Base-by-base conservation (phyloP, 2,888 invertebrate species). In the Meteorus cinctellus region DNA sequence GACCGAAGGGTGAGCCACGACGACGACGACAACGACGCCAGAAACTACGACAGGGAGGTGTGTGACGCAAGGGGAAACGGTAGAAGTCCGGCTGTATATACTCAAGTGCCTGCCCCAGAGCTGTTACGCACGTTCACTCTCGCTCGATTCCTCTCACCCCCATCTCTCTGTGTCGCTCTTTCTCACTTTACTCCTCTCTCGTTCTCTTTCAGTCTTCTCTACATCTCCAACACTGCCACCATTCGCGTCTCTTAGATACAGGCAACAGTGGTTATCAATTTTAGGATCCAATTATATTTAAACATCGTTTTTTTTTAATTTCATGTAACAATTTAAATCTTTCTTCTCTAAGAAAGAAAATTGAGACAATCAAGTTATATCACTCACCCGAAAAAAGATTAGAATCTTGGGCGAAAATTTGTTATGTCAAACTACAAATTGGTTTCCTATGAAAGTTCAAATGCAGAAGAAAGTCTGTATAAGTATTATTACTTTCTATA, bases 61-160 rank as follows among this genome's bases (percentile, higher is more conserved):
- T n/a, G 45, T 24, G 41, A 27, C 16, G 62, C 4, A 41, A 63
- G 36, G 55, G 55, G 79, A 83, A 80, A 82, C 84, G 84, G 80
- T 86, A 87, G 81, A 84, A 86, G 89, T 88, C 89, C 88, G 83
- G 87, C 84, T 84, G 84, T 68, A 66, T 66, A 70, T 70, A 66
- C 69, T 68, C 71, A 41, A 29, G 60, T 31, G 69, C 75, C 75
- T 72, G 68, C 77, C 77, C 75, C 63, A 59, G 55, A 74, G 76
- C 76, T 55, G 48, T 24, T 77, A 80, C 80, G 78, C 80, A 79
- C 79, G 79, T 79, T 80, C 78, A 77, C 79, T 79, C 80, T 79
- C 79, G 77, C 74, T 81, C 77, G 74, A 77, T 60, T 71, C 75
- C 60, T 74, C 68, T 31, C 41, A 41, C 19, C 41, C 27, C 51